Evolutionary conservation across 2,113 vertebrate species (phyloP).

Genomic region (Galeopterus variegatus): DNA sequence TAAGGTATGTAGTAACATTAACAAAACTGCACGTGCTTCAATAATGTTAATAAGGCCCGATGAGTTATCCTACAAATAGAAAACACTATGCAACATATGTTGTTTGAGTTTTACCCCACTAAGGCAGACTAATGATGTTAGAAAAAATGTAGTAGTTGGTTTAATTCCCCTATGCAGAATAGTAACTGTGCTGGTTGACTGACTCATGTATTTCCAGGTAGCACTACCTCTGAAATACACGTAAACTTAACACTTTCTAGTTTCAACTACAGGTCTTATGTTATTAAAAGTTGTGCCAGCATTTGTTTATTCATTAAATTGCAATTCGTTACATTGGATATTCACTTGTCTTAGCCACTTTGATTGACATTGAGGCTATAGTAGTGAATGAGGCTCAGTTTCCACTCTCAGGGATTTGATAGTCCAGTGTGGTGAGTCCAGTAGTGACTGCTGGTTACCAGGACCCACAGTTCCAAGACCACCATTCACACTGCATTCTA

Average conservation of each 20-base stretch:
- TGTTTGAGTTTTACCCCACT: not conserved
- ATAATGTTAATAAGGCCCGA: not conserved
- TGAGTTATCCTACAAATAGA: not conserved
- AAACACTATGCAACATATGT: not conserved
- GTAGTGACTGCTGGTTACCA: not conserved
- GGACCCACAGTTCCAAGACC: not conserved
- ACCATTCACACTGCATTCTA: not conserved
- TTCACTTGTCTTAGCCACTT: not conserved
- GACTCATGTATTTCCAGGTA: not conserved
- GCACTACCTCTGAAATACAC: not conserved
- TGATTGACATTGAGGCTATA: not conserved
- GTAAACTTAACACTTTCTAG: not conserved
- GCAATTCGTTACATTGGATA: not conserved
- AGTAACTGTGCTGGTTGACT: conserved; percentile 1
- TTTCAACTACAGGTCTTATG: not conserved
- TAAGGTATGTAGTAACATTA: not conserved
- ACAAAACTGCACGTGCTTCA: conserved; percentile 4
- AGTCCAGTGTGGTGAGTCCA: not conserved
- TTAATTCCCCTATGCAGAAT: not conserved
- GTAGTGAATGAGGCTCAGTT: not conserved
- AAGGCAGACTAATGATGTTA: not conserved
- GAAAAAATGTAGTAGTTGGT: not conserved
- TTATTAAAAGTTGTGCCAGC: not conserved
- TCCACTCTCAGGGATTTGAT: not conserved
- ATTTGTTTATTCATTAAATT: conserved; percentile 1